Percentiles rank a stretch among this genome's conserved stretches.
Conservation (phyloP, 1,140 invertebrate genomes). For the Drosophila nannoptera region DNA sequence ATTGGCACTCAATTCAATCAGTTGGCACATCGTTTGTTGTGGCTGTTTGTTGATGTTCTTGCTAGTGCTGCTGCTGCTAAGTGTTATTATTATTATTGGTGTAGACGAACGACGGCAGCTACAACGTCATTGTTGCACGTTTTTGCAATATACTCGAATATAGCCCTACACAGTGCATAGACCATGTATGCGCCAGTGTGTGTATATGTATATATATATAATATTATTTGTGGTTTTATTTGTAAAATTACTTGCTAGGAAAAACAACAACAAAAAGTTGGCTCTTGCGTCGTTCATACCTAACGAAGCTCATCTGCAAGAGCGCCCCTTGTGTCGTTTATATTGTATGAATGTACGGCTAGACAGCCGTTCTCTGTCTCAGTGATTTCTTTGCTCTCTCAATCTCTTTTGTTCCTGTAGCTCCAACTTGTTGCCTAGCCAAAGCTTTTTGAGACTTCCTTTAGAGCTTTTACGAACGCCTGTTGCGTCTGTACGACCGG, state of each 20-base stretch:
- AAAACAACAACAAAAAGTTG: slow-evolving; percentile 32
- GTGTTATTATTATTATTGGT: slow-evolving; percentile 47
- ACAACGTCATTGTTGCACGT: slow-evolving; percentile 73
- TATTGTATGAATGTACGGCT: slow-evolving; percentile 1
- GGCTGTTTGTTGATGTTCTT: slow-evolving; percentile 29
- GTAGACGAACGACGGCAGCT: slow-evolving; percentile 37
- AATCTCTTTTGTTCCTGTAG: slow-evolving; percentile 26
- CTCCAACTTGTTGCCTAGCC: slow-evolving; percentile 47
- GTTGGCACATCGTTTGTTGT: slow-evolving; percentile 56
- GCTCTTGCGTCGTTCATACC: slow-evolving; percentile 18
- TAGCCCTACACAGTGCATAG: slow-evolving; percentile 22
- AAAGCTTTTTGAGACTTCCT: slow-evolving; percentile 25
- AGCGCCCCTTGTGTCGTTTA: slow-evolving; percentile 9
- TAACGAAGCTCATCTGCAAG: slow-evolving; percentile 28
- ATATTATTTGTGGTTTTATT: slow-evolving; percentile 40
- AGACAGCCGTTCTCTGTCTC: slow-evolving; percentile 6
- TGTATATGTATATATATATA: too few relatives aligned
- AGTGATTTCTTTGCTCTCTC: slow-evolving; percentile 1
- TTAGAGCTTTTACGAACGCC: slow-evolving; percentile 33
- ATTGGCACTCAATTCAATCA: slow-evolving; percentile 51
- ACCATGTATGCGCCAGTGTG: slow-evolving; percentile 37
- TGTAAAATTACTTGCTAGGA: slow-evolving; percentile 53
- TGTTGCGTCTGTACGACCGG: slow-evolving; percentile 24
- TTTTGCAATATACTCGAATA: slow-evolving; percentile 69
- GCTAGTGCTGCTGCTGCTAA: slow-evolving; percentile 15